Base-by-base conservation (phyloP, 1,140 invertebrate genomes). In the Apolygus lucorum region DNA sequence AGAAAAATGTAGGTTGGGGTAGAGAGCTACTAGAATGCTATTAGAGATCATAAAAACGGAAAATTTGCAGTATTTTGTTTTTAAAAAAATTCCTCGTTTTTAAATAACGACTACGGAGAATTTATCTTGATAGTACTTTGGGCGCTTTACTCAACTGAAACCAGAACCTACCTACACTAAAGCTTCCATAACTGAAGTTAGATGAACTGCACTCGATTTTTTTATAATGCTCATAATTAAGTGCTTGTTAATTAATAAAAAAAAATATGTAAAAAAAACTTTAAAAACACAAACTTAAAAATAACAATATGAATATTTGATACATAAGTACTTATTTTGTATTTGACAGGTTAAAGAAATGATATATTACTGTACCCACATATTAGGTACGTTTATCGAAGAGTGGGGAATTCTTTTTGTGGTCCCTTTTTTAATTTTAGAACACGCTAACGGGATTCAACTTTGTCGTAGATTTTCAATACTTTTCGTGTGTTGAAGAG, bases 191-290 rank as follows among this genome's bases (percentile, higher is more conserved):
- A 59, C 11, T 49, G 54, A 59, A 59, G 13, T 14, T 49, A 59
- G 54, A 59, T 4, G 22, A 42, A 59, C 54, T 59, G 54, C 54
- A 59, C 54, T 59, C 54, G 22, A 11, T 59, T 8, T 8, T 59
- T 59, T 59, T 8, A 42, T 59, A 59, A 59, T 59, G 54, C 54
- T 59, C 54, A 59, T 59, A 59, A 11, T 14, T 14, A 59, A 59
- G 54, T 59, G 54, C 54, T 59, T 59, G 8, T 59, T 11, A 24
- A 59, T 59, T 8, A 42, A 42, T 4, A 42, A 42, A 42, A 42
- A 42, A 8, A n/a, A n/a, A n/a, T n/a, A n/a, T n/a, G n/a, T n/a
- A n/a, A n/a, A n/a, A 14, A 11, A 21, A 14, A 22, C 22, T 59
- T 59, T 14, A 14, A 59, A 11, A 22, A 14, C 11, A 22, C 4